Conservation (phyloP, 2,888 invertebrate genomes). For the Tenthredo notha region DNA sequence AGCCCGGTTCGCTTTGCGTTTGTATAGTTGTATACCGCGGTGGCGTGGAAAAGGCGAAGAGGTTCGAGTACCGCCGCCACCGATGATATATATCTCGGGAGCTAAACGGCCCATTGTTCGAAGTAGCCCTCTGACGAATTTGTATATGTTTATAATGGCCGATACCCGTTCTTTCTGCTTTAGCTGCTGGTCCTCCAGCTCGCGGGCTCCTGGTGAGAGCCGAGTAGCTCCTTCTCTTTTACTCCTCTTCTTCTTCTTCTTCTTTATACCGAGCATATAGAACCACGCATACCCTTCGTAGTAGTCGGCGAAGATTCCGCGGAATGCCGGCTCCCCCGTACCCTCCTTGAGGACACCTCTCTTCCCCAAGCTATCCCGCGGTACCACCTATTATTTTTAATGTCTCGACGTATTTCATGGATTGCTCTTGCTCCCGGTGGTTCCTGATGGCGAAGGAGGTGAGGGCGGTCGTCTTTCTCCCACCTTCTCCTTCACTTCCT, state of each 20-base stretch:
- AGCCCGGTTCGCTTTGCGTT: background rate
- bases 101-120: constrained; percentile 78
- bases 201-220: constrained; percentile 30
- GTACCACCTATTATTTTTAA: constrained; percentile 74
- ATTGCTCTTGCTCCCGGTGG: constrained; percentile 23
- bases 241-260: background rate
- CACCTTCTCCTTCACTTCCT: background rate
- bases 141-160: constrained; percentile 78
- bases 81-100: constrained; percentile 77
- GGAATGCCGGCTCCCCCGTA: constrained; percentile 32
- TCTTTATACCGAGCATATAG: constrained; percentile 26
- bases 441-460: constrained; percentile 42
- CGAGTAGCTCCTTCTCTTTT: background rate
- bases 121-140: constrained; percentile 76
- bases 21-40: background rate
- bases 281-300: constrained; percentile 27
- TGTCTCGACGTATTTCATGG: constrained; percentile 67
- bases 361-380: constrained; percentile 32
- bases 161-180: constrained; percentile 62
- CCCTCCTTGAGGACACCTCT: constrained; percentile 42
- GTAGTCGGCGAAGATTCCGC: constrained; percentile 27
- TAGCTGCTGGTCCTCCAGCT: constrained; percentile 29
- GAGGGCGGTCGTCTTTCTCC: constrained; percentile 15
- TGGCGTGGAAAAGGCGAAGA: constrained; percentile 46
- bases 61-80: constrained; percentile 65